Base-by-base conservation (phyloP, 2,113 vertebrate genomes). In the Egretta garzetta region DNA sequence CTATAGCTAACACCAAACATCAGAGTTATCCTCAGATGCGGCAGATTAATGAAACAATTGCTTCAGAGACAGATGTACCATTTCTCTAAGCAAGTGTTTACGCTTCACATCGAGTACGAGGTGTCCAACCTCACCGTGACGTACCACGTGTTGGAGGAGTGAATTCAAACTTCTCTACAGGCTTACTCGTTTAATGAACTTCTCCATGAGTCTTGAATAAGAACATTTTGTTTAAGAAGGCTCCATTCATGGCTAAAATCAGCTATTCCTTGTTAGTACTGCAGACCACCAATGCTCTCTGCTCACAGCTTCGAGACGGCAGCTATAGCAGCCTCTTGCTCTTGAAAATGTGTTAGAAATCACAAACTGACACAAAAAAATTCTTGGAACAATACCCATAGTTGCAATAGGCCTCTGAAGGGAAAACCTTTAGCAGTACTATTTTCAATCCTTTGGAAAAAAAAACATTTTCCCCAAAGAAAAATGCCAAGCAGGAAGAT, bases 291-390 rank as follows among this genome's bases (percentile, higher is more conserved):
- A 63, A 8, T 14, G 60, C 67, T 71, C 37, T 30, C 56, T 58
- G 63, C 73, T 91, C 67, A 16, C 80, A 77, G 59, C 71, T 68
- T 72, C 0, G 1, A 33, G 66, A 45, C 4, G 8, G 67, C 72
- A 87, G 39, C 68, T 83, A n/a, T 5, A 60, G 73, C 77, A 84
- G 55, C 59, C 73, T 93, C 84, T 77, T 0, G 1, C 80, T 90
- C 80, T 70, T 71, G 37, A 66, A 91, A 94, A 93, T 5, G 45
- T 66, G 55, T 94, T 66, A 87, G 73, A 94, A 95, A 87, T 81
- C 80, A 87, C 73, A 81, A 84, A 84, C n/a, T 74, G 73, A 47
- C 60, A 70, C 13, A 1, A 62, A 49, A 37, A 52, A 17, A 1
- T 39, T 37, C 27, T 59, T 93, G 92, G 76, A 93, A 50, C 73